Percentiles rank a stretch among this genome's conserved stretches.
Evolutionary conservation across 2,888 invertebrate species (phyloP).

Genomic region (Cataglyphis livida): DNA sequence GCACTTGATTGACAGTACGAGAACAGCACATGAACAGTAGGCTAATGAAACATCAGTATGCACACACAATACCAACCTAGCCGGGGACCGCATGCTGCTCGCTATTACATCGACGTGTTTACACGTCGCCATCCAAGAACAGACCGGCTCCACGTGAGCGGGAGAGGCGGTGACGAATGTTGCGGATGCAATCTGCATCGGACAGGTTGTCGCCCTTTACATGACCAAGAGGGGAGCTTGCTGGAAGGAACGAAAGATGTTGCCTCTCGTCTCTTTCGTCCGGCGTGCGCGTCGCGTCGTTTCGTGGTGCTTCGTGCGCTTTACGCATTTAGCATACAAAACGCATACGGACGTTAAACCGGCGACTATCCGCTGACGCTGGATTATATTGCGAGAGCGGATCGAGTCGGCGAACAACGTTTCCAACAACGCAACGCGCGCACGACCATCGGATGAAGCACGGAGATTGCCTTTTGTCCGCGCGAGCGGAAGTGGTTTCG

Average conservation of each 20-base stretch:
- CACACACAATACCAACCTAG: constrained; percentile 76
- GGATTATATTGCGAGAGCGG: constrained; percentile 59
- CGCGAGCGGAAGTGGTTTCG: constrained; percentile 64
- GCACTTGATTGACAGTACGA: constrained; percentile 83
- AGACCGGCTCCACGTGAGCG: constrained; percentile 33
- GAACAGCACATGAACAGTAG: constrained; percentile 80
- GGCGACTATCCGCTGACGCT: constrained; percentile 30
- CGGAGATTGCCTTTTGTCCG: constrained; percentile 68
- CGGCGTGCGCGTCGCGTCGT: constrained; percentile 15
- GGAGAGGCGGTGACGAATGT: constrained; percentile 66
- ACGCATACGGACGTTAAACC: constrained; percentile 33
- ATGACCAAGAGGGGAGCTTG: constrained; percentile 12
- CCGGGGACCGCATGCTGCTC: constrained; percentile 67
- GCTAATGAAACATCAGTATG: constrained; percentile 85
- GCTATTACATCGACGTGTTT: constrained; percentile 78
- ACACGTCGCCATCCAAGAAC: constrained; percentile 67
- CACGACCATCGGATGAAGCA: constrained; percentile 23
- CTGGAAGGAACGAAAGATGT: constrained; percentile 49
- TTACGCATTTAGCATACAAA: constrained; percentile 54
- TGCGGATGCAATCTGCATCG: constrained; percentile 59
- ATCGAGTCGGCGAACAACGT: constrained; percentile 24
- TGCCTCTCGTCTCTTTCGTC: constrained; percentile 15
- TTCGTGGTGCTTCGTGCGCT: constrained; percentile 32
- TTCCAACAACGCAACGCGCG: constrained; percentile 40
- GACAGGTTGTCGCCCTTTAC: constrained; percentile 65